These are phyloP conservation scores for Menidia menidia DNA, from an alignment of 2,797 vertebrate genomes.

Conservation along the genomic window DNA sequence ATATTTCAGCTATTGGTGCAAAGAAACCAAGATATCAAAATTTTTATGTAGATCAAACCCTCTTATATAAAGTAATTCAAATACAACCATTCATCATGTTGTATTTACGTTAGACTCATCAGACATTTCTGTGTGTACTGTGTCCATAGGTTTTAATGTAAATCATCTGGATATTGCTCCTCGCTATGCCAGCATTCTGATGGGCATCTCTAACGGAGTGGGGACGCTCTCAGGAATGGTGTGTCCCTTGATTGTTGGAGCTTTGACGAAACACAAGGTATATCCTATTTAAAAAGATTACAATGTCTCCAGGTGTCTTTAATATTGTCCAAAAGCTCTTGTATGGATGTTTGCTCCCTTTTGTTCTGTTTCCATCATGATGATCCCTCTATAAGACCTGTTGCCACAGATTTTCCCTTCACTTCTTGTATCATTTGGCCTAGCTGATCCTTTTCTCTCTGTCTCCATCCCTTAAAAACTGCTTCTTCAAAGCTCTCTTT, in stretches of 20 bases:
- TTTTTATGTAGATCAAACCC: background rate
- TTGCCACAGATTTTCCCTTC: too few relatives aligned
- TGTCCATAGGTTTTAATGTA: slow-evolving; percentile 92
- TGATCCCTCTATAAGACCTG: too few relatives aligned
- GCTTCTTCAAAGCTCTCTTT: too few relatives aligned
- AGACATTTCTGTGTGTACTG: background rate
- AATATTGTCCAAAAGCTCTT: too few relatives aligned
- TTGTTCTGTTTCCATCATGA: too few relatives aligned
- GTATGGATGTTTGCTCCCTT: too few relatives aligned
- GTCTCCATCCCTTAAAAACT: too few relatives aligned
- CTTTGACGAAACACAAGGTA: slow-evolving; percentile 97
- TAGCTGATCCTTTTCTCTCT: too few relatives aligned
- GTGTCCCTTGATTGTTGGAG: slow-evolving; percentile 96
- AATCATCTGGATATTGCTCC: slow-evolving; percentile 98
- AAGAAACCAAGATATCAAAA: slow-evolving; percentile 19
- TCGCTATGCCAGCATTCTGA: slow-evolving; percentile 97
- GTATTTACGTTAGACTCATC: background rate
- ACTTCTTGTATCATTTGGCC: too few relatives aligned
- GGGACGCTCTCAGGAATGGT: slow-evolving; percentile 98
- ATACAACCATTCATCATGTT: background rate
- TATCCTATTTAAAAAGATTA: background rate
- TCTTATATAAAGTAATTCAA: slow-evolving; percentile 3
- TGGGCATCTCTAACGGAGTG: slow-evolving; percentile 98
- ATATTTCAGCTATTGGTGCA: slow-evolving; percentile 47
- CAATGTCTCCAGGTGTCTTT: too few relatives aligned